phyloP scores from a whole-genome alignment of 2,113 vertebrate species.

The Aspiorhynchus laticeps region DNA sequence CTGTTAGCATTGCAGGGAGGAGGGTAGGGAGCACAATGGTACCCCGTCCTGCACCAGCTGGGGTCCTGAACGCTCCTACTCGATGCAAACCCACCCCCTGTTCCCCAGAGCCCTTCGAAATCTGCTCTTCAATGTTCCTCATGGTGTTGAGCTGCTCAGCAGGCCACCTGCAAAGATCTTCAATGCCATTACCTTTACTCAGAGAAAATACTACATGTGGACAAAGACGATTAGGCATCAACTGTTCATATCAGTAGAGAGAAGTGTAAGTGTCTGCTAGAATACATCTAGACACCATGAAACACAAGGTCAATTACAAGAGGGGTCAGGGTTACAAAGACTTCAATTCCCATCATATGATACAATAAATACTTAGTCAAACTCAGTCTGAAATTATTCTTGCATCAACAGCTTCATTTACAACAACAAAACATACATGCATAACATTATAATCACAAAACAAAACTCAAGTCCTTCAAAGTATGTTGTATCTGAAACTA shows the following conservation, averaged over 20 bases:
- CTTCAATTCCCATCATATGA: background rate
- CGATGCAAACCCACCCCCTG: constrained; percentile 22
- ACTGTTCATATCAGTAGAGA: background rate
- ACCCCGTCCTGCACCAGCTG: constrained; percentile 71
- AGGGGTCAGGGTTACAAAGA: background rate
- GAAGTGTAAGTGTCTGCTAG: background rate
- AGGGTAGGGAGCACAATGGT: constrained; percentile 68
- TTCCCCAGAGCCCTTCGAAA: constrained; percentile 48
- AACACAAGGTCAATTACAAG: background rate
- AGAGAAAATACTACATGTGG: background rate
- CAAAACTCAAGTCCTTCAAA: background rate
- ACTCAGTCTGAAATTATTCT: too few species aligned
- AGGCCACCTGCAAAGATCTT: constrained; percentile 45
- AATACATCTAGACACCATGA: background rate
- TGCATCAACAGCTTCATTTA: too few species aligned
- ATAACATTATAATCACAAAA: background rate
- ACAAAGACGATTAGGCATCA: background rate
- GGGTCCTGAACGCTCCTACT: constrained; percentile 57
- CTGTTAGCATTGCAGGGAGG: constrained; percentile 71
- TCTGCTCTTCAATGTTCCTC: constrained; percentile 31
- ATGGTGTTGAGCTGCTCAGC: constrained; percentile 33
- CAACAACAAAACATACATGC: background rate
- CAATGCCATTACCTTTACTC: constrained; percentile 25
- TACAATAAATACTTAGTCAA: background rate
- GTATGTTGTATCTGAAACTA: background rate